Evolutionary conservation across 2,797 vertebrate species (phyloP).

Genomic region (Dicrostonyx torquatus): DNA sequence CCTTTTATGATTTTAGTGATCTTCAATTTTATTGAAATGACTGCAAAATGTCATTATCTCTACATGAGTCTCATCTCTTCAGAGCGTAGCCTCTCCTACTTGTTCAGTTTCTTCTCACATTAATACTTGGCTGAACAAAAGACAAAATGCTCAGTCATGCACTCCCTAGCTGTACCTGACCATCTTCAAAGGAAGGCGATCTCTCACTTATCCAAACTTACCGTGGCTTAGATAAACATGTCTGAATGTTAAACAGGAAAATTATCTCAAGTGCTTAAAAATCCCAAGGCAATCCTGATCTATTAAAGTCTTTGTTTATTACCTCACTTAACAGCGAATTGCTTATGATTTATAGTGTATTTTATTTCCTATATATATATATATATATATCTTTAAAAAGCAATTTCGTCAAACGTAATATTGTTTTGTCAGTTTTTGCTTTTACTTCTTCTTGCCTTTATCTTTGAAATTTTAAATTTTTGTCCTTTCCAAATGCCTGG

Average conservation of each 20-base stretch:
- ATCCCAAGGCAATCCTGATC: background rate
- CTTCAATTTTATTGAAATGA: background rate
- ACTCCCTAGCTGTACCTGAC: background rate
- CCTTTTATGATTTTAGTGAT: background rate
- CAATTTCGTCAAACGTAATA: constrained; percentile 28
- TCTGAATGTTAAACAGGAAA: constrained; percentile 6
- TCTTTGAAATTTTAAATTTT: constrained; percentile 60
- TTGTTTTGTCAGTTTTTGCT: background rate
- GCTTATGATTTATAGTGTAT: background rate
- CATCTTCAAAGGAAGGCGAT: constrained; percentile 17
- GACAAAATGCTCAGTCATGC: background rate
- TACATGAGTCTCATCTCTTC: background rate
- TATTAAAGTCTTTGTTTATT: background rate
- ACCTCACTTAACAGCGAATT: background rate
- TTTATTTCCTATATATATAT: background rate
- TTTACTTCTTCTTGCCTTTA: constrained; percentile 28
- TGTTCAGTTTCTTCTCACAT: constrained; percentile 4
- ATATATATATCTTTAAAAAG: background rate
- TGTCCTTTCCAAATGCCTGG: constrained; percentile 76
- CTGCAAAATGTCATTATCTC: background rate
- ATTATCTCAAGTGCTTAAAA: background rate
- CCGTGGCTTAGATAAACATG: background rate
- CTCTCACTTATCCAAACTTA: background rate
- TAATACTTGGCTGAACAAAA: background rate
- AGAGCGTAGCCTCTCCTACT: background rate